A percentile compares a stretch with the other conserved stretches of the same genome.
phyloP scores from a whole-genome alignment of 2,113 vertebrate genomes.

The Corynorhinus townsendii region DNA sequence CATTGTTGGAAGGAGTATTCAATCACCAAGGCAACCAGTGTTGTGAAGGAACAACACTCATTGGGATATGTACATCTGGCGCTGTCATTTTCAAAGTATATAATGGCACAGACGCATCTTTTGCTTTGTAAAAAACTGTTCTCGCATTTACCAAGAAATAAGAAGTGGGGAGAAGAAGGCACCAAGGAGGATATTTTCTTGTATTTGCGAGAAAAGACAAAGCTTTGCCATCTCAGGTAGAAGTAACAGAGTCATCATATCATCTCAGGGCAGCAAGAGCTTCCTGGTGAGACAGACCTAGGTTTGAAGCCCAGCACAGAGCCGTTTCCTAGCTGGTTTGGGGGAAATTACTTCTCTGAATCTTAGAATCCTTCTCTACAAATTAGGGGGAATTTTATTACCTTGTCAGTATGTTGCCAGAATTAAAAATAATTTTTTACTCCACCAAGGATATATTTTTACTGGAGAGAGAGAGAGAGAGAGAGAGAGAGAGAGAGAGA shows the following conservation, averaged over 20 bases:
- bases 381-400: background rate
- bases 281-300: background rate
- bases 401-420: background rate
- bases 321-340: background rate
- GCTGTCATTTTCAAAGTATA: constrained; percentile 11
- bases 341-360: background rate
- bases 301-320: background rate
- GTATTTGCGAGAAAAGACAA: background rate
- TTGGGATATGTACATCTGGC: background rate
- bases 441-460: background rate
- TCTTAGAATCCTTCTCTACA: background rate
- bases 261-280: background rate
- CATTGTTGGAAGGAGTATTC: background rate
- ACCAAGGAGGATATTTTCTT: background rate
- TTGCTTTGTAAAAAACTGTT: background rate
- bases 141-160: constrained; percentile 16
- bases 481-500: background rate
- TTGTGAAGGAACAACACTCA: constrained; percentile 8
- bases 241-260: background rate
- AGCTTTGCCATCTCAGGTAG: background rate
- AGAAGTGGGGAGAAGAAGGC: background rate
- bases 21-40: constrained; percentile 9
- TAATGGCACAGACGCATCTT: background rate
- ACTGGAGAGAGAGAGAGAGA: background rate
- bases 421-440: background rate